phyloP scores from a whole-genome alignment of 2,113 vertebrate genomes.

The Corapipo altera region DNA sequence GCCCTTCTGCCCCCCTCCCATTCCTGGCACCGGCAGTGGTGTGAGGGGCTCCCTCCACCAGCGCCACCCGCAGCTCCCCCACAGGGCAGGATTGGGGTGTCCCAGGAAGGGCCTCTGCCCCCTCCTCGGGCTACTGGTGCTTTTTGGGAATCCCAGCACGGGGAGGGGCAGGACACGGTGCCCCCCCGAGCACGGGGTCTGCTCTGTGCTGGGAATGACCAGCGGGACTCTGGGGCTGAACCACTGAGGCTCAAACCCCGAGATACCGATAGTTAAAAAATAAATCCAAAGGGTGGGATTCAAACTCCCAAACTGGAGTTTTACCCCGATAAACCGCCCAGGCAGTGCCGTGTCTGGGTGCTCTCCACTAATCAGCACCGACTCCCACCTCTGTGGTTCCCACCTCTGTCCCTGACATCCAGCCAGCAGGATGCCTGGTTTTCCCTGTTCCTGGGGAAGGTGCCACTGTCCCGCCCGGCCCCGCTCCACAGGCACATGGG shows the following conservation, averaged over 20 bases:
- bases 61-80: background rate
- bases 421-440: rapidly evolving
- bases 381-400: background rate
- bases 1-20: background rate
- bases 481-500: background rate
- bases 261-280: background rate
- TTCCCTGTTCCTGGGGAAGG: background rate
- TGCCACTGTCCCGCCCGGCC: rapidly evolving
- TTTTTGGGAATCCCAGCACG: background rate
- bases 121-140: background rate
- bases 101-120: background rate
- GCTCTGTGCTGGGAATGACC: rapidly evolving
- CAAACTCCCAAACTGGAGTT: background rate
- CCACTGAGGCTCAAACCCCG: background rate
- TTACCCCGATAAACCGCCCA: rapidly evolving
- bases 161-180: background rate
- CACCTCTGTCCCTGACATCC: background rate
- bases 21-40: background rate
- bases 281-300: background rate
- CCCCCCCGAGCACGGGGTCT: background rate
- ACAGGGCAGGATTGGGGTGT: rapidly evolving
- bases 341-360: rapidly evolving
- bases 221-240: background rate
- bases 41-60: background rate
- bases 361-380: rapidly evolving